Conservation (phyloP, 1,140 invertebrate genomes). For the Drosophila nasuta region DNA sequence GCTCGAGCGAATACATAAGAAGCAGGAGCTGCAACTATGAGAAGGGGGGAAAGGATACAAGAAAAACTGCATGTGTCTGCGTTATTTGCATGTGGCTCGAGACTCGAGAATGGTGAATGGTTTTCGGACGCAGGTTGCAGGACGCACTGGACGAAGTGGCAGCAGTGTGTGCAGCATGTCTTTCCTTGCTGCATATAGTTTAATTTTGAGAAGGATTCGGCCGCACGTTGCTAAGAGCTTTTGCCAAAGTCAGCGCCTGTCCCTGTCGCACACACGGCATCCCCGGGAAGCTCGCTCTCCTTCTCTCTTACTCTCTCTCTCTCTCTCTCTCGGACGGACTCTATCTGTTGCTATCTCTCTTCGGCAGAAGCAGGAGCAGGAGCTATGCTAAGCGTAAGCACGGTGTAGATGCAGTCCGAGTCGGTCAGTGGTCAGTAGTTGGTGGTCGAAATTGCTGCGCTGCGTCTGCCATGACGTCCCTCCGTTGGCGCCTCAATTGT, state of each 20-base stretch:
- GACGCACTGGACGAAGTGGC: constrained; percentile 41
- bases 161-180: constrained; percentile 65
- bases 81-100: constrained; percentile 79
- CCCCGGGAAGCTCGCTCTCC: constrained; percentile 13
- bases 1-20: constrained; percentile 76
- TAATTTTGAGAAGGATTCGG: constrained; percentile 81
- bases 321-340: constrained; percentile 31
- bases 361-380: constrained; percentile 4
- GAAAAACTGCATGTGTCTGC: constrained; percentile 82
- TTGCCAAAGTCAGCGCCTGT: constrained; percentile 49
- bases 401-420: constrained; percentile 63
- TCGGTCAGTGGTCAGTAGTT: constrained; percentile 79
- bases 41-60: constrained; percentile 62
- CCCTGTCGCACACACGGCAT: constrained; percentile 44
- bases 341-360: constrained; percentile 25
- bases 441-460: constrained; percentile 82
- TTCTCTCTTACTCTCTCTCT: constrained; percentile 28
- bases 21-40: constrained; percentile 1
- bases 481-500: constrained; percentile 75
- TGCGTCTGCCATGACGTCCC: constrained; percentile 66
- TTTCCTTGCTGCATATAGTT: constrained; percentile 78
- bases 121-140: constrained; percentile 44
- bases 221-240: constrained; percentile 77
- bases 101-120: constrained; percentile 60
- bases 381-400: constrained; percentile 57